These are phyloP conservation scores for Pedetes capensis DNA, from an alignment of 2,113 vertebrate genomes.

Conservation along the genomic window DNA sequence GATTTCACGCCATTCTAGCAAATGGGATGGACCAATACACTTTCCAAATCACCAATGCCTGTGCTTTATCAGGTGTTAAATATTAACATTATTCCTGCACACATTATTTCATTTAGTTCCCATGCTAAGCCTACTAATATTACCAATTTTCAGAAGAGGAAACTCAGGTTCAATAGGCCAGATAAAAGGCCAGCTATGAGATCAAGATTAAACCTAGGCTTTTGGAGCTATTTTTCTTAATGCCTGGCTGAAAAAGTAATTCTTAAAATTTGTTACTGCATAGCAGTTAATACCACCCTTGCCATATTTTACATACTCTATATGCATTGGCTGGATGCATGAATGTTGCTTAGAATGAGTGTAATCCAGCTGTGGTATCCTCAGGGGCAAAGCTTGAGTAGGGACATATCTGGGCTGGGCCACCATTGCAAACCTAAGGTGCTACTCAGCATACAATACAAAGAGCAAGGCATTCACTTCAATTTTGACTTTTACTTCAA, in stretches of 20 bases:
- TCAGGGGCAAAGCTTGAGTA: background rate
- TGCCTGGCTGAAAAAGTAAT: background rate
- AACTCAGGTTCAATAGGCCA: background rate
- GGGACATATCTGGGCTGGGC: background rate
- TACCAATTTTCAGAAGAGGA: background rate
- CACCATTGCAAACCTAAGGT: background rate
- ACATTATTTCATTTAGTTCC: background rate
- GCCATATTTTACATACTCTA: too few species aligned
- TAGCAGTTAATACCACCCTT: fast-evolving
- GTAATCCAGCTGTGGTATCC: background rate
- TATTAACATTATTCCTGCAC: background rate
- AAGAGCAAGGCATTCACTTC: slow-evolving; percentile 44
- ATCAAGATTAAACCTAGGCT: background rate
- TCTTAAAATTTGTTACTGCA: background rate
- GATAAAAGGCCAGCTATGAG: background rate
- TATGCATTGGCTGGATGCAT: background rate
- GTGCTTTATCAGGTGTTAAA: background rate
- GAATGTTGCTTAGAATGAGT: background rate
- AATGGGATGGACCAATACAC: background rate
- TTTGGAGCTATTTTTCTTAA: background rate
- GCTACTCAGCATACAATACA: background rate
- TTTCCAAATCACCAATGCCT: background rate
- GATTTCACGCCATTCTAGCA: background rate
- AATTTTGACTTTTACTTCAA: slow-evolving; percentile 61
- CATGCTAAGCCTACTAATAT: background rate